Evolutionary conservation across 2,113 vertebrate species (phyloP), one percentile per base, ranked within the genome.

Genomic region (Chascanopsetta lugubris): DNA sequence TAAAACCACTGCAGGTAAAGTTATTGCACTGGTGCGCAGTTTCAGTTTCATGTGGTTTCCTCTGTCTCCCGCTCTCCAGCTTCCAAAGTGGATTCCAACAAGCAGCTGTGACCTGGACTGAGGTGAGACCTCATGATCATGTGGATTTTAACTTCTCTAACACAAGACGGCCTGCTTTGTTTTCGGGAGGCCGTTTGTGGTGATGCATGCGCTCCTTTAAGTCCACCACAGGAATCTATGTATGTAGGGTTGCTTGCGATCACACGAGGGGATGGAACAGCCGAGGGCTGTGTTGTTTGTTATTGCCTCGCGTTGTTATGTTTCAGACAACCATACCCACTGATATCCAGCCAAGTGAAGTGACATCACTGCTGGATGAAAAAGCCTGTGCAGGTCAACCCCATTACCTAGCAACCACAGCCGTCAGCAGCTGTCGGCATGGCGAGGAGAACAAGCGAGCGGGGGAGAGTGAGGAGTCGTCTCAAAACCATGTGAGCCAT

Each of bases 341-440:
- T 29, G 11, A 24, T 21, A 56, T 56, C 1, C 8, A 27, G 48
- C 9, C 7, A 18, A 24, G 3, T n/a, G 34, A 60, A 10, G 27
- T 25, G 7, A 15, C 32, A 27, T n/a, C 8, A 64, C 38, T 18
- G 20, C 0, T 10, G 4, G 0, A 17, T 4, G 2, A 29, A 12
- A 24, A 21, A 32, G 29, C 15, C 46, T 50, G 40, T 17, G 12
- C 17, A 60, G 30, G 20, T 24, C 34, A 43, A 13, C 13, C 53
- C 29, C 29, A 57, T 67, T 60, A 67, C 58, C 61, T 66, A 70
- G 61, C 75, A 83, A 68, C 42, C 46, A 26, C 34, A 61, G 20
- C 40, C 18, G 50, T 63, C 29, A 72, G 51, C 61, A 48, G 58
- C 38, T 46, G 48, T 29, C 71, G 22, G 59, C 65, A 76, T 24